Evolutionary conservation across 30 jellyfish, hydroid and myxozoan species (phyloP), one percentile per base, ranked within the genome.

Genomic region (Mastigias papua): DNA sequence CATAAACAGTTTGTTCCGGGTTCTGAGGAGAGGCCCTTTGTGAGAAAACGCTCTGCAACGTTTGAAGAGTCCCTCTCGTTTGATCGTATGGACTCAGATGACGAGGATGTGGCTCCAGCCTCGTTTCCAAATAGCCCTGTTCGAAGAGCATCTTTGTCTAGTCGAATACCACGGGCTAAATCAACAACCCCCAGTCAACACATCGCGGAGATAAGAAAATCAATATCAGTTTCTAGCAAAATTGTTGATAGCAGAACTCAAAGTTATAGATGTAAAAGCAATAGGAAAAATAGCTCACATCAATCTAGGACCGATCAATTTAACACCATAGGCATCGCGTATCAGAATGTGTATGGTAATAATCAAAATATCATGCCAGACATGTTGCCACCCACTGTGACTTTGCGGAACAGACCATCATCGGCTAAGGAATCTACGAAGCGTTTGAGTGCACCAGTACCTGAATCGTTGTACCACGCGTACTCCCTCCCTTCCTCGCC

Each of bases 121-220:
- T 87, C 96, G 25, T 76, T 68, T 51, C 96, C 96, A 17, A 64
- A 63, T 25, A 87, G 96, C 63, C 96, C 96, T 27, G 90, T 66
- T 54, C 81, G 77, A 48, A 89, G 96, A 84, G 86, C 78, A 46
- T 78, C 95, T 2, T 15, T 71, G 71, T 29, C 89, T 13, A 95
- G 99, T 65, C 86, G 97, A 30, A 95, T 95, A 21, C 99, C 99
- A 34, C 87, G 97, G 68, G 97, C 96, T 0, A 89, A 86, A 23
- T 75, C 91, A 76, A 91, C 97, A 20, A 82, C 97, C 16, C 91
- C 97, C 20, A 77, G 99, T 42, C 91, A 79, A n/a, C 97, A 95
- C 74, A 90, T 95, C 66, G 96, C 94, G 3, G 96, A 90, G 61
- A 89, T 95, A 1, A 88, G 99, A 42, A 95, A 90, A 37, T 85